Conservation (phyloP, 2,888 invertebrate species). For the Hirtodrosophila trivittata region DNA sequence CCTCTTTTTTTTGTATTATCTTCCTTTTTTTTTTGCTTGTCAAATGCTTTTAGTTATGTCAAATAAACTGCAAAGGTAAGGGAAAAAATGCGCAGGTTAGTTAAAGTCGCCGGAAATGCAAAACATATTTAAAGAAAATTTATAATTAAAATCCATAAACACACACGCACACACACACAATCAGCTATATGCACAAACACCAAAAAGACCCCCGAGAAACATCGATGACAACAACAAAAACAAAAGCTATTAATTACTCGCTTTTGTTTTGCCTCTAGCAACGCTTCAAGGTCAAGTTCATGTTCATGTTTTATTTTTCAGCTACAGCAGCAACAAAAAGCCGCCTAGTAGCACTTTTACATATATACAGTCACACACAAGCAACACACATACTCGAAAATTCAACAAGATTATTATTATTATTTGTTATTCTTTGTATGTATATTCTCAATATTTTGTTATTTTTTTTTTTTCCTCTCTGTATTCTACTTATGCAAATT, state of each 20-base stretch:
- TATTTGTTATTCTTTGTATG: conserved; percentile 22
- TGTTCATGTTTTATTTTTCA: conserved; percentile 66
- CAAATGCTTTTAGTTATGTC: conserved; percentile 62
- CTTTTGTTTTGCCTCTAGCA: conserved; percentile 51
- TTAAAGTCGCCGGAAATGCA: conserved; percentile 16
- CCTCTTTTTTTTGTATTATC: conserved; percentile 5
- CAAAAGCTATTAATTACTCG: conserved; percentile 46
- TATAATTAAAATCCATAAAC: conserved; percentile 7
- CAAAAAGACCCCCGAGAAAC: conserved; percentile 1
- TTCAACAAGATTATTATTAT: conserved; percentile 30
- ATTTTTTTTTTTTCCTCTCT: conserved; percentile 24
- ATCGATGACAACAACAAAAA: conserved; percentile 16
- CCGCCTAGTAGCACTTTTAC: conserved; percentile 39
- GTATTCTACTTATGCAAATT: conserved; percentile 42
- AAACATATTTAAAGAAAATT: conserved; percentile 8
- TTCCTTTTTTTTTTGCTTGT: conserved; percentile 27
- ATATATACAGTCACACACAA: conserved; percentile 7
- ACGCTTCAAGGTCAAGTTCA: conserved; percentile 76
- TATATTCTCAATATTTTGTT: conserved; percentile 24
- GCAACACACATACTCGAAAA: conserved; percentile 21
- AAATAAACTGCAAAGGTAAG: conserved; percentile 49
- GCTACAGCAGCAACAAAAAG: conserved; percentile 24
- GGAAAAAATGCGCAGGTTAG: conserved; percentile 30
- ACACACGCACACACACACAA: conserved; percentile 4
- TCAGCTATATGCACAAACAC: neutral